Percentiles rank a stretch among this genome's conserved stretches.
These are phyloP conservation scores for Agrenia bidenticulata DNA, from an alignment of 2,888 invertebrate genomes.

Conservation along the genomic window DNA sequence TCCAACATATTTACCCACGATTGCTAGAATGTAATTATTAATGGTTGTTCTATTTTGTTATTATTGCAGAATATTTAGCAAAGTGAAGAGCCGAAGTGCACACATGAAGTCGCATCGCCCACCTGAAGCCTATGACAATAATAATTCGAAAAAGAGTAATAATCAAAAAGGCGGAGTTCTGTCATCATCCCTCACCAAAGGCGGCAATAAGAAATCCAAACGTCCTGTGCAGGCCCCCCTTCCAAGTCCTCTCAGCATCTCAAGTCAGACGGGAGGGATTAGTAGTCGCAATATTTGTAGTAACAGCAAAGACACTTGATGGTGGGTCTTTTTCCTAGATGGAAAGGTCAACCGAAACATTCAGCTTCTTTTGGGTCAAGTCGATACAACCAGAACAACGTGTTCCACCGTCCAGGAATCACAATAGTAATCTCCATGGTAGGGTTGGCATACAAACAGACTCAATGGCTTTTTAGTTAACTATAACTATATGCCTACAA, in stretches of 20 bases:
- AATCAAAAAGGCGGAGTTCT: not conserved
- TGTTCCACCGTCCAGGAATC: too few relatives aligned
- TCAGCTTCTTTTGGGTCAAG: slow-evolving; percentile 18
- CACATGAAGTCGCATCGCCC: slow-evolving; percentile 99
- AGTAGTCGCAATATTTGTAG: not conserved
- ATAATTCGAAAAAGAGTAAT: slow-evolving; percentile 5
- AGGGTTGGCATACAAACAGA: too few relatives aligned
- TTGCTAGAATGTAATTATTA: not conserved
- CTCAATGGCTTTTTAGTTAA: too few relatives aligned
- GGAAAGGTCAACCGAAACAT: slow-evolving; percentile 26
- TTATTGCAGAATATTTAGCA: slow-evolving; percentile 83
- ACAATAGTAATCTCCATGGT: too few relatives aligned
- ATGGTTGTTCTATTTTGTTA: not conserved
- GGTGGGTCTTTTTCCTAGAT: slow-evolving; percentile 30
- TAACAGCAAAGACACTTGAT: slow-evolving; percentile 31
- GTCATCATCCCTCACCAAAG: not conserved
- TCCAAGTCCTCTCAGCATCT: not conserved
- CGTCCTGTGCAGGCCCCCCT: too few relatives aligned
- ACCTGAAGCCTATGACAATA: slow-evolving; percentile 56
- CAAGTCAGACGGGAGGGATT: slow-evolving; percentile 7
- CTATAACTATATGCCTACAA: too few relatives aligned
- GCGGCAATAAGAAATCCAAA: not conserved
- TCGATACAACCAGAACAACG: not conserved
- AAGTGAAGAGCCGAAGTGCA: slow-evolving; percentile 98
- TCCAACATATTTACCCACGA: not conserved